Percentiles rank a stretch among this genome's conserved stretches.
Evolutionary conservation across 2,113 vertebrate genomes (phyloP).

Genomic region (Upupa epops): DNA sequence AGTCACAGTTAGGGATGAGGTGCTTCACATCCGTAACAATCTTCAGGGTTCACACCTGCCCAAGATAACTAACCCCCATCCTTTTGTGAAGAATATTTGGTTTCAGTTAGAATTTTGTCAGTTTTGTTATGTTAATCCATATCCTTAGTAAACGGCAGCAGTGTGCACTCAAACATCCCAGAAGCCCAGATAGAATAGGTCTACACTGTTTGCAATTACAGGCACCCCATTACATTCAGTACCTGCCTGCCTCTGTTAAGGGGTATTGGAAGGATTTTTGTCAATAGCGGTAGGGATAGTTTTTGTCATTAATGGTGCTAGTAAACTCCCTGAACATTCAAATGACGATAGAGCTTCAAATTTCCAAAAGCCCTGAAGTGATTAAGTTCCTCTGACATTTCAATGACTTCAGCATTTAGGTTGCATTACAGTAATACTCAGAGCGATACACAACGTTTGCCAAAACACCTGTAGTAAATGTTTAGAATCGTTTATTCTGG

Average conservation of each 20-base stretch:
- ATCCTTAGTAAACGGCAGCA: not conserved
- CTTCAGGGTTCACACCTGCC: not conserved
- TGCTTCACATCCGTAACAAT: not conserved
- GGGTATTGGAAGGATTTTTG: not conserved
- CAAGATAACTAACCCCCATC: not conserved
- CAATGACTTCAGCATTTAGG: not conserved
- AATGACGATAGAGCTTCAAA: not conserved
- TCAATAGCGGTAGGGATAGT: not conserved
- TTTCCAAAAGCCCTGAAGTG: not conserved
- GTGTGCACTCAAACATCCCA: not conserved
- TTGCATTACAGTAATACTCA: not conserved
- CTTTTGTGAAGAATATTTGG: not conserved
- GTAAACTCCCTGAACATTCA: not conserved
- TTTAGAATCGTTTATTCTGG: not conserved
- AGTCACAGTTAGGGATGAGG: not conserved
- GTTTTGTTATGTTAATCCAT: not conserved
- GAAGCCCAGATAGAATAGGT: not conserved
- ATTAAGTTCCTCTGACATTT: not conserved
- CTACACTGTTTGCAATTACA: not conserved
- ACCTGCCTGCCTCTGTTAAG: not conserved
- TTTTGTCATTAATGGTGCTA: not conserved
- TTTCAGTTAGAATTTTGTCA: not conserved
- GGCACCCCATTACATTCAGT: not conserved
- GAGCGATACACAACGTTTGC: not conserved
- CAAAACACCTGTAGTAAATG: not conserved